Evolutionary conservation across 2,888 invertebrate species (phyloP).

Genomic region (Auanema freiburgensis): DNA sequence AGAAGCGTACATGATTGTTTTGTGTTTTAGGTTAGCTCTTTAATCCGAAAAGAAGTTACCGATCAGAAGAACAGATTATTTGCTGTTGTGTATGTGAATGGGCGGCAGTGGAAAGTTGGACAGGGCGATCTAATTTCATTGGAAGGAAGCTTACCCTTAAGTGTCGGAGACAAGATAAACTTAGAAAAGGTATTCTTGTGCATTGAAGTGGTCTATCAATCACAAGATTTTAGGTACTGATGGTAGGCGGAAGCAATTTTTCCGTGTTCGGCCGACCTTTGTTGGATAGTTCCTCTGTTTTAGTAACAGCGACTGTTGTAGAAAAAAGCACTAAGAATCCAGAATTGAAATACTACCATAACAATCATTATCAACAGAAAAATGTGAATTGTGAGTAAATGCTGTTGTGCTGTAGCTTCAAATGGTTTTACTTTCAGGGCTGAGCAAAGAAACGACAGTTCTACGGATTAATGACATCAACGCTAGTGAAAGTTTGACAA

Average conservation of each 20-base stretch:
- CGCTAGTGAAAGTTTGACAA: slow-evolving; percentile 21
- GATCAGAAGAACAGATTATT: slow-evolving; percentile 65
- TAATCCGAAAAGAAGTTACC: slow-evolving; percentile 50
- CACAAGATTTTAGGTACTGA: slow-evolving; percentile 64
- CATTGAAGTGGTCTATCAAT: too few species aligned
- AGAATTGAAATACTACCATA: slow-evolving; percentile 49
- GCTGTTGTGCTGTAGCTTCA: slow-evolving; percentile 1
- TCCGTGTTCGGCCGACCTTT: slow-evolving; percentile 67
- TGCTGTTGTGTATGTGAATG: slow-evolving; percentile 66
- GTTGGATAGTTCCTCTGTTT: slow-evolving; percentile 64
- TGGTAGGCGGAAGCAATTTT: slow-evolving; percentile 67
- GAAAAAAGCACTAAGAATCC: slow-evolving; percentile 65
- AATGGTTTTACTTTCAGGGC: slow-evolving; percentile 42
- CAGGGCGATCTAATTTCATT: slow-evolving; percentile 66
- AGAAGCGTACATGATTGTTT: not conserved
- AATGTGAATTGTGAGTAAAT: slow-evolving; percentile 44
- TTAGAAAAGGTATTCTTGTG: slow-evolving; percentile 66
- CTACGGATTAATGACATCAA: slow-evolving; percentile 54
- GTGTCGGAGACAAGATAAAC: slow-evolving; percentile 67
- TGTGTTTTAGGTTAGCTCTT: slow-evolving; percentile 10
- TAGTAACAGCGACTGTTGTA: slow-evolving; percentile 67
- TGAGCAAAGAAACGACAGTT: slow-evolving; percentile 51
- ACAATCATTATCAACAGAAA: slow-evolving; percentile 48
- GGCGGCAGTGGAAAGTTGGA: slow-evolving; percentile 67
- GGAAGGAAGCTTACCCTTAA: slow-evolving; percentile 65